Conservation (phyloP, 2,888 invertebrate species). For the Cerceris ruficornis region DNA sequence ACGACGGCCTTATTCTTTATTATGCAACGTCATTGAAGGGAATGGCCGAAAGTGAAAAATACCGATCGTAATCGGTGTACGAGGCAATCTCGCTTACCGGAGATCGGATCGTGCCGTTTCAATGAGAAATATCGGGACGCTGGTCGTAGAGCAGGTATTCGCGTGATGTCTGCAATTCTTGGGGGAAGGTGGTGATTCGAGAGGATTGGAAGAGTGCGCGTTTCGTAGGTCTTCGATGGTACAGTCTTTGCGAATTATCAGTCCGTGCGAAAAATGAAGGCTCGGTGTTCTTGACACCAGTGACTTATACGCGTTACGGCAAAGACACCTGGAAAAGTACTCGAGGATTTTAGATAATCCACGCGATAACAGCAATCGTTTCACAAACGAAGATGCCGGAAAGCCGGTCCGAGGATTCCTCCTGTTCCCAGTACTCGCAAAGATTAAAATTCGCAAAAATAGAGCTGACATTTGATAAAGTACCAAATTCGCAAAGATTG, state of each 20-base stretch:
- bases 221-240: neutral
- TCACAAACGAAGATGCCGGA: neutral
- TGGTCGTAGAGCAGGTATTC: too few relatives aligned
- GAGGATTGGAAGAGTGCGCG: conserved; percentile 3
- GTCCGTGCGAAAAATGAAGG: neutral
- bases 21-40: conserved; percentile 43
- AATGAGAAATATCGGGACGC: too few relatives aligned
- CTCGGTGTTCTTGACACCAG: neutral
- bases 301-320: too few relatives aligned
- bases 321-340: too few relatives aligned
- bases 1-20: conserved; percentile 31
- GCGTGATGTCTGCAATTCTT: too few relatives aligned
- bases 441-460: too few relatives aligned
- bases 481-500: too few relatives aligned
- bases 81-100: neutral
- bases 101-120: neutral
- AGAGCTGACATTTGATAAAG: too few relatives aligned
- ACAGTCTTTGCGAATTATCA: neutral
- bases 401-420: neutral
- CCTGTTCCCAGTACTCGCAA: too few relatives aligned
- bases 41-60: conserved; percentile 50
- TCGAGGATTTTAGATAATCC: neutral
- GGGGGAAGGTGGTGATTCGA: too few relatives aligned
- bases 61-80: conserved; percentile 30
- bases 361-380: neutral